A percentile compares a stretch with the other conserved stretches of the same genome.
These are phyloP conservation scores for Bursaphelenchus okinawaensis DNA, from an alignment of 2,888 invertebrate genomes.

Conservation along the genomic window DNA sequence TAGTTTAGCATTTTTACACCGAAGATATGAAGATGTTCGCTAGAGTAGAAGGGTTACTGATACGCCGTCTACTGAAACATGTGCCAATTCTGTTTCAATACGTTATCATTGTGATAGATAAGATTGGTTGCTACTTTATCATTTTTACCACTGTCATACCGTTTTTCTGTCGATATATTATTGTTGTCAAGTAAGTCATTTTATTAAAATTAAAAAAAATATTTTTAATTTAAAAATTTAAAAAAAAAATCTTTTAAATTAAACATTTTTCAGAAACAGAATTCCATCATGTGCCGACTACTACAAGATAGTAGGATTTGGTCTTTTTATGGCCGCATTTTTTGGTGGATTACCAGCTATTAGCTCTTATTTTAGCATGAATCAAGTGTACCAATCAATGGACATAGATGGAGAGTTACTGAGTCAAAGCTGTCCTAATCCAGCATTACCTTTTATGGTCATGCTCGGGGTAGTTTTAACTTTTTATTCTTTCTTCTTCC, in stretches of 20 bases:
- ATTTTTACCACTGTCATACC: neutral
- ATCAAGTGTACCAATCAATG: neutral
- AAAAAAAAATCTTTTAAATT: too few species aligned
- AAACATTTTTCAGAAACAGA: neutral
- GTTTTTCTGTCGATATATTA: neutral
- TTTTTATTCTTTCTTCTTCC: too few species aligned
- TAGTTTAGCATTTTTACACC: neutral
- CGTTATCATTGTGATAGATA: neutral
- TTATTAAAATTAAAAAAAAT: neutral
- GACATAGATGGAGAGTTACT: neutral
- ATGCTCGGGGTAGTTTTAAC: neutral
- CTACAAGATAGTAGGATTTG: neutral
- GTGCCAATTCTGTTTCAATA: neutral
- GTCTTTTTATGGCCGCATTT: neutral
- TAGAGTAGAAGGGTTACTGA: neutral
- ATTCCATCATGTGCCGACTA: neutral
- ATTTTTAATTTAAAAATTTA: too few species aligned
- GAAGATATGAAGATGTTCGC: neutral
- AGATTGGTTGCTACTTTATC: neutral
- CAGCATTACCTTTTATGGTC: neutral
- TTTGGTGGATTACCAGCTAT: neutral
- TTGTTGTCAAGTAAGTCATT: neutral
- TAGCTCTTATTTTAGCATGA: neutral
- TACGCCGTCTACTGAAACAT: neutral
- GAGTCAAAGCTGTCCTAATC: neutral